Conservation (phyloP, 2,797 vertebrate species). For the Labeo calbasu region DNA sequence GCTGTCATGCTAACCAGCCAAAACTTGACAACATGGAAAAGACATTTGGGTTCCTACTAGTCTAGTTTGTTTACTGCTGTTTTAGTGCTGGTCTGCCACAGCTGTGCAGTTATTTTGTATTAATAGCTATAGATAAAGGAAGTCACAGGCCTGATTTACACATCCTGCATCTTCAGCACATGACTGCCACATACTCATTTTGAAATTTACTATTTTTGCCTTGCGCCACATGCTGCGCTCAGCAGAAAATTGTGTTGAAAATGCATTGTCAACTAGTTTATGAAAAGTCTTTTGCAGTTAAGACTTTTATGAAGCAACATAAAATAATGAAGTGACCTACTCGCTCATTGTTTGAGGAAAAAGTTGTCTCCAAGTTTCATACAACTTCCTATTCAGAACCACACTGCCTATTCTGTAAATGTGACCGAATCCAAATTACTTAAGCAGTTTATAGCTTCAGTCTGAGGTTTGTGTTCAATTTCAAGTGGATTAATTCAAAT, state of each 20-base stretch:
- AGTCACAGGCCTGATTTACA: not conserved
- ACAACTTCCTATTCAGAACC: not conserved
- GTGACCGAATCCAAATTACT: not conserved
- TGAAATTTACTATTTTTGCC: not conserved
- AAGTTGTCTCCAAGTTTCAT: not conserved
- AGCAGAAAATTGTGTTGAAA: not conserved
- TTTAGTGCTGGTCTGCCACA: not conserved
- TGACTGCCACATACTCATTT: not conserved
- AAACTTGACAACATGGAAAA: not conserved
- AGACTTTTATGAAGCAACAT: conserved; percentile 3
- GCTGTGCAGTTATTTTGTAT: not conserved
- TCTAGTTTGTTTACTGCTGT: not conserved
- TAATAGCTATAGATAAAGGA: not conserved
- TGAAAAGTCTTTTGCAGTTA: not conserved
- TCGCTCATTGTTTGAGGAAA: not conserved
- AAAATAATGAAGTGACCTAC: not conserved
- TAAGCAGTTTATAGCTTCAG: not conserved
- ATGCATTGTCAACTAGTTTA: not conserved
- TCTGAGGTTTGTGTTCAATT: not conserved
- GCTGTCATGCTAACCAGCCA: not conserved
- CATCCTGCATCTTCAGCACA: not conserved
- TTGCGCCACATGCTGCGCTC: not conserved
- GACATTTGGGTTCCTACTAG: not conserved
- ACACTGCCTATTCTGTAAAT: not conserved
- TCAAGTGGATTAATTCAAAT: not conserved